Evolutionary conservation across 2,888 invertebrate genomes (phyloP).

Genomic region (Agrilus cyanescens): DNA sequence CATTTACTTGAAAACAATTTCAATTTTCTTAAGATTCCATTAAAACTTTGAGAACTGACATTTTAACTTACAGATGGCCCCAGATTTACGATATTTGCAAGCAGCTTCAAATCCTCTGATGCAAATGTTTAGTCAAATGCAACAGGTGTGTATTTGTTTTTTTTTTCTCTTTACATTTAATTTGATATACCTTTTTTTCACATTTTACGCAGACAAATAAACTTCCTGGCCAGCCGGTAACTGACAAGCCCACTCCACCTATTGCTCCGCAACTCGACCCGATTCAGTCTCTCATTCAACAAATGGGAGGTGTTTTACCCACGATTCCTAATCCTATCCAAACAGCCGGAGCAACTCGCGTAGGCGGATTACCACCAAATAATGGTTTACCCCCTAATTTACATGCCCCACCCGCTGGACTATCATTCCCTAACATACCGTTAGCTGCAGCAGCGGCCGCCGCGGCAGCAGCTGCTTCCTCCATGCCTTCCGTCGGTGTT

Average conservation of each 20-base stretch:
- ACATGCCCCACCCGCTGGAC: conserved; percentile 8
- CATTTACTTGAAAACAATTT: too few species aligned
- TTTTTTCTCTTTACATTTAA: conserved; percentile 1
- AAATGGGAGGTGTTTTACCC: conserved; percentile 39
- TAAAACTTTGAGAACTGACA: conserved; percentile 2
- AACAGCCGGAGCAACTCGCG: conserved; percentile 16
- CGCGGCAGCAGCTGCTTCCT: too few species aligned
- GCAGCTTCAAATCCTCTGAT: conserved; percentile 39
- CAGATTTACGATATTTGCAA: conserved; percentile 19
- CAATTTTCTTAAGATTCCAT: too few species aligned
- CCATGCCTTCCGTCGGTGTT: conserved; percentile 2
- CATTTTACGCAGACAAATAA: conserved; percentile 27
- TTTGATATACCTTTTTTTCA: conserved; percentile 6
- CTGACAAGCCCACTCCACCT: conserved; percentile 26
- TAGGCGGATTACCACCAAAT: conserved; percentile 10
- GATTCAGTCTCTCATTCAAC: conserved; percentile 39
- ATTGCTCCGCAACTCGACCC: conserved; percentile 36
- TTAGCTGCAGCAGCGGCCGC: too few species aligned
- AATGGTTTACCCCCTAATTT: conserved; percentile 9
- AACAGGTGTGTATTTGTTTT: conserved; percentile 17
- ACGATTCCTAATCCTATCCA: conserved; percentile 27
- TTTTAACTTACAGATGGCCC: conserved; percentile 12
- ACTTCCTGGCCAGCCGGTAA: conserved; percentile 25
- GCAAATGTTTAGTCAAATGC: conserved; percentile 44
- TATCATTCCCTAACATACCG: neutral